Evolutionary conservation across 30 jellyfish, hydroid and myxozoan genomes (phyloP).

Genomic region (Mastigias papua): DNA sequence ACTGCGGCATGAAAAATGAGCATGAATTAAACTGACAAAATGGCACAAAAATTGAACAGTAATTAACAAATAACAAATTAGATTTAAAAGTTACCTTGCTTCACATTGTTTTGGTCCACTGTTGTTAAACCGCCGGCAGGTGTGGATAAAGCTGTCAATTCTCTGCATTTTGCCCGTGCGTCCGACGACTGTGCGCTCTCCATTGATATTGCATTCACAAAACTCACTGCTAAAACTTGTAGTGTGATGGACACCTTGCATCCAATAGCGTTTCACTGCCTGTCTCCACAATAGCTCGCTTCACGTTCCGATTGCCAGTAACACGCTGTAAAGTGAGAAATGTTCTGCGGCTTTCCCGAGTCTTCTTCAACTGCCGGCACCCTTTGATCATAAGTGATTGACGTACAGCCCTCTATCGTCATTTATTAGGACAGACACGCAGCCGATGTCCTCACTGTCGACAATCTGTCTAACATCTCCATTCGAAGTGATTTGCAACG

Average conservation of each 20-base stretch:
- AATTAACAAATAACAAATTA: constrained; percentile 1
- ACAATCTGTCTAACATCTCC: constrained; percentile 50
- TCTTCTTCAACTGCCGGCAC: constrained; percentile 50
- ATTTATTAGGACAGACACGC: constrained; percentile 75
- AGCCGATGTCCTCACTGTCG: constrained; percentile 67
- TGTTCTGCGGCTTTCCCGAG: constrained; percentile 42
- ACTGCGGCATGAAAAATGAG: not conserved
- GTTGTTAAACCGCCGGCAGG: constrained; percentile 16
- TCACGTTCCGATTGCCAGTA: constrained; percentile 11
- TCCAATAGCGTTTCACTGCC: not conserved
- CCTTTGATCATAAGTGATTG: constrained; percentile 64
- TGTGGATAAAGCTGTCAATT: constrained; percentile 7
- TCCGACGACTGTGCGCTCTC: not conserved
- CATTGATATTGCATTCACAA: not conserved
- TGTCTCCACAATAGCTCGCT: not conserved
- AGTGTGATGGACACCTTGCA: too few species aligned
- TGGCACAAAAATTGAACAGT: not conserved
- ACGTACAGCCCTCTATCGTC: constrained; percentile 62
- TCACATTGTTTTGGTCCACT: constrained; percentile 16
- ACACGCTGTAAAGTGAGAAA: constrained; percentile 12
- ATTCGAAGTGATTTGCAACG: not conserved
- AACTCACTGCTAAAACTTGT: not conserved
- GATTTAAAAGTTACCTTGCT: constrained; percentile 11
- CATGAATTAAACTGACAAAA: too few species aligned
- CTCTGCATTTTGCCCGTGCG: constrained; percentile 38